A percentile compares a stretch with the other conserved stretches of the same genome.
Conservation (phyloP, 2,888 invertebrate genomes). For the Philonicus albiceps region DNA sequence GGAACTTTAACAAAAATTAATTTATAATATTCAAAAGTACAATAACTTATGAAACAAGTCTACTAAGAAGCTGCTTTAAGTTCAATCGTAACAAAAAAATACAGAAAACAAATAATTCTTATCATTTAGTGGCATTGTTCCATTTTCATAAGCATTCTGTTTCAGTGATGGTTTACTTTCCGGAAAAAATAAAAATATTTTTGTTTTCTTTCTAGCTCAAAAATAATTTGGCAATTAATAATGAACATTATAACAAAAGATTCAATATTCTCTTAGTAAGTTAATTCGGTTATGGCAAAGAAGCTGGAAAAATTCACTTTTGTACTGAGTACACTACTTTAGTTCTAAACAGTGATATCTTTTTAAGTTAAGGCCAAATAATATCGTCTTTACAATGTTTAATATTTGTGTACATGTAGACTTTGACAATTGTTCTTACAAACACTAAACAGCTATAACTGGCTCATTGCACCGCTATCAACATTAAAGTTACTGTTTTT, state of each 20-base stretch:
- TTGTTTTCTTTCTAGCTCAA: background rate
- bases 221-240: background rate
- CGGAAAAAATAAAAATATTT: background rate
- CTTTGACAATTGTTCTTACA: background rate
- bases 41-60: background rate
- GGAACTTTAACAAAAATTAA: background rate
- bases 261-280: background rate
- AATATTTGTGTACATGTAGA: background rate
- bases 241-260: background rate
- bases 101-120: background rate
- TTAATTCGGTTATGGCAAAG: background rate
- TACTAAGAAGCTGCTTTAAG: background rate
- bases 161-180: background rate
- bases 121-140: background rate
- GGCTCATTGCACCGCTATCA: background rate
- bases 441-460: background rate
- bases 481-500: background rate
- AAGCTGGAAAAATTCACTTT: background rate
- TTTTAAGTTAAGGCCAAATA: constrained; percentile 1
- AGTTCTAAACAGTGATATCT: background rate
- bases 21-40: background rate
- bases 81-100: background rate
- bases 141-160: background rate
- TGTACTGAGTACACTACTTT: background rate
- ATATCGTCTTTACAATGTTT: background rate